Evolutionary conservation across 35 echinoderm and acorn worm genomes (phyloP).

Genomic region (Diadema setosum): DNA sequence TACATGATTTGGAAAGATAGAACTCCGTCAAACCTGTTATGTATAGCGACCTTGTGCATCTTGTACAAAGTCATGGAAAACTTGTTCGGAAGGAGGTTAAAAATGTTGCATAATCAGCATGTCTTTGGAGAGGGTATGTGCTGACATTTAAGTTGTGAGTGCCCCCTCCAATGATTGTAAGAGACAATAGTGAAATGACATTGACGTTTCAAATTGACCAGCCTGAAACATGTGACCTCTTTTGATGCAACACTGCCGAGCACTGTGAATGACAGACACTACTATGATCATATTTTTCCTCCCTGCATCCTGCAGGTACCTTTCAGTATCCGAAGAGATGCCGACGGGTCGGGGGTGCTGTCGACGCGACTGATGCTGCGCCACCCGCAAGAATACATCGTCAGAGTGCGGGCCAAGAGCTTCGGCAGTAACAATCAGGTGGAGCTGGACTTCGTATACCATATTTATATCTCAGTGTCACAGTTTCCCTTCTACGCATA

Average conservation of each 20-base stretch:
- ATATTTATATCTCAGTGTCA: neutral
- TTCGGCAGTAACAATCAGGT: neutral
- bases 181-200: neutral
- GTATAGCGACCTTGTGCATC: too few species aligned
- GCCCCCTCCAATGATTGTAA: neutral
- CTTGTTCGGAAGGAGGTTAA: too few species aligned
- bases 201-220: neutral
- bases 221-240: neutral
- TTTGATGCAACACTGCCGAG: neutral
- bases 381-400: constrained; percentile 7
- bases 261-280: neutral
- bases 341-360: neutral
- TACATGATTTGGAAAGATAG: too few species aligned
- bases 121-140: neutral
- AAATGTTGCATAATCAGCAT: too few species aligned
- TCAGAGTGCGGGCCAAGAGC: constrained; percentile 38
- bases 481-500: neutral
- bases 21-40: too few species aligned
- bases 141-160: neutral
- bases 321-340: constrained; percentile 12
- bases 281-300: neutral
- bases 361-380: neutral
- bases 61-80: too few species aligned
- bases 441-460: neutral
- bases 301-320: constrained; percentile 27